Evolutionary conservation across 2,113 vertebrate species (phyloP), one percentile per base, ranked within the genome.

Genomic region (Seriola aureovittata): DNA sequence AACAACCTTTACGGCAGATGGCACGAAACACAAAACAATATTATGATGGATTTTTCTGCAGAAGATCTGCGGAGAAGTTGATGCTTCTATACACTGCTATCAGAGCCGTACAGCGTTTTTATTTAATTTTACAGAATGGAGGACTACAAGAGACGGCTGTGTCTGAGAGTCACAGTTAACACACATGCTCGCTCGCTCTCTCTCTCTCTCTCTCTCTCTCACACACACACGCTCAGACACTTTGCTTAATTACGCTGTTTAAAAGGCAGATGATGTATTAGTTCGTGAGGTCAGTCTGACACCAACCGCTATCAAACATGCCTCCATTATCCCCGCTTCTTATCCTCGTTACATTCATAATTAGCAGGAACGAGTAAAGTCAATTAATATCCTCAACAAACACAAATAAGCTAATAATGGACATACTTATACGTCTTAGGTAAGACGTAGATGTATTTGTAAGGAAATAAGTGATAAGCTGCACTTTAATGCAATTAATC

Each of bases 251-350:
- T 54, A 60, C 13, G 13, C 25, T 36, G 46, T 29, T 42, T 29
- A 42, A 75, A 21, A 32, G 62, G 42, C 60, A 71, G 54, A 72
- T 71, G 60, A 62, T 77, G 58, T 52, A 85, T 75, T 55, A 75
- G 65, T 48, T 38, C 23, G 17, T 73, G 14, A 57, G 63, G 62
- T 36, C 21, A 44, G 14, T 63, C 5, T 57, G 64, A 70, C 58
- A 75, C 46, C 38, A 29, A 32, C n/a, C 48, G 57, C 59, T 65
- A 78, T 69, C 10, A 48, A 60, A 67, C 72, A 23, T n/a, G 29
- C 14, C 52, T 52, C 57, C 38, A 85, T 75, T 69, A 52, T 73
- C 10, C 40, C 2, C 19, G 12, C 9, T 19, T 79, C 36, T 38
- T 40, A 54, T 65, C 34, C 14, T 58, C 17, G 40, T 50, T 34